phyloP scores from a whole-genome alignment of 2,113 vertebrate genomes.

The Embiotoca jacksoni region DNA sequence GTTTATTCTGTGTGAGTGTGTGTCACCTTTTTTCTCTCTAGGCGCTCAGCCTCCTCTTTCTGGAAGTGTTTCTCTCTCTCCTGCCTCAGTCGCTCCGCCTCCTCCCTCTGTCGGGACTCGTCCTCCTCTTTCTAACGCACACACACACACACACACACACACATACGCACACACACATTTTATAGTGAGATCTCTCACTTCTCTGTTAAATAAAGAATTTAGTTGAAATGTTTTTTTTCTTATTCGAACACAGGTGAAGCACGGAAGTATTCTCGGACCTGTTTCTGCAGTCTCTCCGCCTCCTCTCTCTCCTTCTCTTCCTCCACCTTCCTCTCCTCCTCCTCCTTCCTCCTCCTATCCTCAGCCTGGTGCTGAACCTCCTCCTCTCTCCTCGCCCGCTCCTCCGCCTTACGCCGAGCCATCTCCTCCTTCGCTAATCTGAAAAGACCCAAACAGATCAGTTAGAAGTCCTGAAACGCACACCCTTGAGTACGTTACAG shows the following conservation, averaged over 20 bases:
- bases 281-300: conserved; percentile 85
- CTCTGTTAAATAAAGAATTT: no score
- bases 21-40: conserved; percentile 95
- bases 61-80: conserved; percentile 96
- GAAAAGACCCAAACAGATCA: no score
- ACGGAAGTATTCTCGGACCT: conserved; percentile 79
- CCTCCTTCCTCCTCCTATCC: conserved; percentile 80
- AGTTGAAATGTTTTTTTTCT: no score
- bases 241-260: no score
- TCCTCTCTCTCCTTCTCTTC: conserved; percentile 89
- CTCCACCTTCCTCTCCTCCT: conserved; percentile 84
- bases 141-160: background rate
- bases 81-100: conserved; percentile 87
- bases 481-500: no score
- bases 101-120: conserved; percentile 90
- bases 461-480: no score
- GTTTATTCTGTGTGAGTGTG: background rate
- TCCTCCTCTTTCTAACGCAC: conserved; percentile 88
- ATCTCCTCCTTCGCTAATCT: conserved; percentile 92
- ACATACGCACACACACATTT: no score
- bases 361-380: conserved; percentile 86
- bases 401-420: conserved; percentile 89
- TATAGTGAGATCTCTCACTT: no score
- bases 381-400: conserved; percentile 88
- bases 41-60: conserved; percentile 94